A percentile compares a stretch with the other conserved stretches of the same genome.
Conservation (phyloP, 2,888 invertebrate genomes). For the Macaria notata region DNA sequence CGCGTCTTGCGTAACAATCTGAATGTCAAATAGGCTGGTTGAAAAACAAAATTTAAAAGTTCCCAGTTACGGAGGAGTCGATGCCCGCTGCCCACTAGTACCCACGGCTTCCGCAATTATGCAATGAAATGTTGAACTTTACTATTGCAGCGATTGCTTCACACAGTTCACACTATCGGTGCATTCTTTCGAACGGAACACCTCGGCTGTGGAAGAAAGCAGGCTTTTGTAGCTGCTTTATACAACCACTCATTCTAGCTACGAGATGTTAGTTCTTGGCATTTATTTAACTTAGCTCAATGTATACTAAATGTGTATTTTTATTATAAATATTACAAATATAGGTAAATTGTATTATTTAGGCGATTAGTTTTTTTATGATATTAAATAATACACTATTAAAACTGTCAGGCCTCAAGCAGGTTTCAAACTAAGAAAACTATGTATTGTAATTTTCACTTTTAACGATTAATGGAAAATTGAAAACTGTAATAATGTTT, state of each 20-base stretch:
- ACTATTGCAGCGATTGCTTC: constrained; percentile 50
- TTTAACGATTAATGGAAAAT: too few species aligned
- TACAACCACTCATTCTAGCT: too few species aligned
- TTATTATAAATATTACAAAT: too few species aligned
- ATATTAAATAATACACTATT: too few species aligned
- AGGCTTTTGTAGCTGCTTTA: constrained; percentile 5
- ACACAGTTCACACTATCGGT: constrained; percentile 37
- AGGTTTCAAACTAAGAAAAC: too few species aligned
- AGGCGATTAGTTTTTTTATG: too few species aligned
- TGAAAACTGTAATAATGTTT: background rate
- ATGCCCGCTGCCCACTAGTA: constrained; percentile 43
- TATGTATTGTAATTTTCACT: too few species aligned
- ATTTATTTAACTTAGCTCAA: too few species aligned
- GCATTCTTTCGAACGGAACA: constrained; percentile 32
- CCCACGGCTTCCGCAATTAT: constrained; percentile 59
- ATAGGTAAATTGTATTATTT: too few species aligned
- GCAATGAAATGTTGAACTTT: constrained; percentile 64
- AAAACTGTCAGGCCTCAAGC: too few species aligned
- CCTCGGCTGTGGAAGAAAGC: constrained; percentile 14
- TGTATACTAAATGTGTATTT: too few species aligned
- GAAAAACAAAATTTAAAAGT: constrained; percentile 57
- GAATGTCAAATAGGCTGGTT: constrained; percentile 66
- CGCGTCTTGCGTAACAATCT: constrained; percentile 54
- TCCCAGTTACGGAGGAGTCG: constrained; percentile 49
- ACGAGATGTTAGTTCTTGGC: too few species aligned